Conservation (phyloP, 2,113 vertebrate genomes). For the Eidolon helvum region DNA sequence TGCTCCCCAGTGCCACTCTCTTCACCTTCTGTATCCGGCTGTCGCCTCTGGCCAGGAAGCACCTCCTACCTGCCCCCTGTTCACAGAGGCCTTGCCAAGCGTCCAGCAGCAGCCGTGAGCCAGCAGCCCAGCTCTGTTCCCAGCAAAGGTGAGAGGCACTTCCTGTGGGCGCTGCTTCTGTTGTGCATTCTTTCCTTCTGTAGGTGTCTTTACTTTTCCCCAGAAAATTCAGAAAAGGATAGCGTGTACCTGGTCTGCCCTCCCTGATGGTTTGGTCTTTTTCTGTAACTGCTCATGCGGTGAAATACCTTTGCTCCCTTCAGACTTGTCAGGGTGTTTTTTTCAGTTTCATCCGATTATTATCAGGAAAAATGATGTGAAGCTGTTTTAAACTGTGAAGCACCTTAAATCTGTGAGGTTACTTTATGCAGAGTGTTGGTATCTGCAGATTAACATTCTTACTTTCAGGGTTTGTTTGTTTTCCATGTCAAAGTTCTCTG, state of each 20-base stretch:
- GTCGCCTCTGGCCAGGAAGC: not conserved
- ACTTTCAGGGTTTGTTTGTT: not conserved
- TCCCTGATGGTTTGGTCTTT: not conserved
- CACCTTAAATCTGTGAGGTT: not conserved
- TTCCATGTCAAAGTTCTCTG: not conserved
- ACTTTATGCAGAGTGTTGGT: not conserved
- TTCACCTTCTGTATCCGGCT: not conserved
- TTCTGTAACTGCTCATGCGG: not conserved
- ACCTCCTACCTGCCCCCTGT: not conserved
- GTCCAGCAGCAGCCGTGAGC: fast-evolving
- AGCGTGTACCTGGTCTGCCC: no score
- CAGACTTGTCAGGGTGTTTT: not conserved
- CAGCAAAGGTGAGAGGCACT: not conserved
- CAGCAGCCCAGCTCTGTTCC: not conserved
- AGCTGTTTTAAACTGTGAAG: not conserved
- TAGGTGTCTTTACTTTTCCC: not conserved
- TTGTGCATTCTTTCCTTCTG: not conserved
- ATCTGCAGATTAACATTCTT: not conserved
- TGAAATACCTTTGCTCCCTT: not conserved
- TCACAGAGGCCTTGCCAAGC: not conserved
- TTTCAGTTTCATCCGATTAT: not conserved
- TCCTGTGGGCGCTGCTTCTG: not conserved
- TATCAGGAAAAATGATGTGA: not conserved
- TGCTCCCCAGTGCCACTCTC: not conserved
- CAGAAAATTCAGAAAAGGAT: not conserved